These are phyloP conservation scores for Mactromeris polynyma DNA, from an alignment of 2,888 invertebrate species.

Conservation along the genomic window DNA sequence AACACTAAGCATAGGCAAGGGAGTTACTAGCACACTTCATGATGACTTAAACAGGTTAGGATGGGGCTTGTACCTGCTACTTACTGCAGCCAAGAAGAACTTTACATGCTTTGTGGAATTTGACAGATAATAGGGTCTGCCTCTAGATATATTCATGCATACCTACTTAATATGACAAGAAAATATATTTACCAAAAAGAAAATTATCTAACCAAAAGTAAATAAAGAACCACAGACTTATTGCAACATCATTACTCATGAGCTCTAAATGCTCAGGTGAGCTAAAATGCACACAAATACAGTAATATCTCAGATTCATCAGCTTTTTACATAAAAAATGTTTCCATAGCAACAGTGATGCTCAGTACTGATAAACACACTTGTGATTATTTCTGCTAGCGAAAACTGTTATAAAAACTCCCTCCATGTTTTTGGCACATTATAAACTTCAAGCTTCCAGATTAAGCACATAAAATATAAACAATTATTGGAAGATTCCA, in stretches of 20 bases:
- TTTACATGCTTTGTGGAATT: no score
- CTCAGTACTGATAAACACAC: conserved; percentile 40
- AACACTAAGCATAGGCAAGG: no score
- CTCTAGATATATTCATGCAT: no score
- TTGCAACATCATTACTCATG: not conserved
- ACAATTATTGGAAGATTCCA: not conserved
- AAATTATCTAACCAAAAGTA: no score
- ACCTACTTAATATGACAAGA: no score
- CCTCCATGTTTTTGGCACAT: conserved; percentile 8
- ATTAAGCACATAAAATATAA: not conserved
- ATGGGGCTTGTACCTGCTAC: no score
- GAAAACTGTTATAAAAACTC: not conserved
- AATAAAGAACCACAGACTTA: no score
- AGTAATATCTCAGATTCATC: conserved; percentile 19
- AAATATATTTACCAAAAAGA: no score
- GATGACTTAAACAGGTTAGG: no score
- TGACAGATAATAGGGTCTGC: no score
- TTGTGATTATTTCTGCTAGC: not conserved
- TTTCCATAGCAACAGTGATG: conserved; percentile 67
- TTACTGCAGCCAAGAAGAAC: no score
- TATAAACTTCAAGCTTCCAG: not conserved
- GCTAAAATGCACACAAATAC: conserved; percentile 18
- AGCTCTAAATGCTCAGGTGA: not conserved
- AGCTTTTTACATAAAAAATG: conserved; percentile 26
- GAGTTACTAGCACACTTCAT: no score